A percentile compares a stretch with the other conserved stretches of the same genome.
Conservation (phyloP, 2,113 vertebrate genomes). For the Tragelaphus strepsiceros region DNA sequence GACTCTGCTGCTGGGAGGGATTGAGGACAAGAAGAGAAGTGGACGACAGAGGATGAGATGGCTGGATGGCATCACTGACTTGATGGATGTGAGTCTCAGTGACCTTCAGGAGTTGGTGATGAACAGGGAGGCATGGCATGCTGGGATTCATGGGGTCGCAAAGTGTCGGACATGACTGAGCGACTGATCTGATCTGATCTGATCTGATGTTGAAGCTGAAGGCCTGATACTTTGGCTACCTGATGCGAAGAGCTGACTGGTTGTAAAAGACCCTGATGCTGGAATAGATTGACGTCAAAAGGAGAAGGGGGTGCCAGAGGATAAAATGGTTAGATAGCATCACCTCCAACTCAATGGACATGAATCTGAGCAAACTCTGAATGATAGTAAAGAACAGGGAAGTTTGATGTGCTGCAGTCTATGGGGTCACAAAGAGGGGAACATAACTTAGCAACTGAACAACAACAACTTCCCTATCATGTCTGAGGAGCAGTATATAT, state of each 20-base stretch:
- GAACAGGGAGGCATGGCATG: too few relatives aligned
- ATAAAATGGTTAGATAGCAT: background rate
- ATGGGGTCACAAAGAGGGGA: background rate
- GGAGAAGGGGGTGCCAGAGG: accelerated
- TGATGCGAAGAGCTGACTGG: background rate
- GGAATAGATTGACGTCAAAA: background rate
- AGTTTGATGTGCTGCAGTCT: background rate
- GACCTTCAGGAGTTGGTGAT: too few relatives aligned
- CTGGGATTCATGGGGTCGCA: too few relatives aligned
- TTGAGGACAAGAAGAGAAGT: too few relatives aligned
- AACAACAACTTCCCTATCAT: background rate
- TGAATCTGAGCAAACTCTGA: background rate
- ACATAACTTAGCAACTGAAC: background rate
- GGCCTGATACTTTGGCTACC: background rate
- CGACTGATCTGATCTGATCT: too few relatives aligned
- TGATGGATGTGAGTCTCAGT: too few relatives aligned
- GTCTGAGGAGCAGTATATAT: background rate
- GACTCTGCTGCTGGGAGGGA: too few relatives aligned
- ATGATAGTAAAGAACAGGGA: background rate
- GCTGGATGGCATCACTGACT: too few relatives aligned
- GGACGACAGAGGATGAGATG: too few relatives aligned
- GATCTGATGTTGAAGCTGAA: background rate
- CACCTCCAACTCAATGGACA: background rate
- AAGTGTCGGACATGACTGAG: too few relatives aligned
- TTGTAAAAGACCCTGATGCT: background rate